Percentiles rank a stretch among this genome's conserved stretches.
phyloP scores from a whole-genome alignment of 2,113 vertebrate genomes.

The Cromileptes altivelis region DNA sequence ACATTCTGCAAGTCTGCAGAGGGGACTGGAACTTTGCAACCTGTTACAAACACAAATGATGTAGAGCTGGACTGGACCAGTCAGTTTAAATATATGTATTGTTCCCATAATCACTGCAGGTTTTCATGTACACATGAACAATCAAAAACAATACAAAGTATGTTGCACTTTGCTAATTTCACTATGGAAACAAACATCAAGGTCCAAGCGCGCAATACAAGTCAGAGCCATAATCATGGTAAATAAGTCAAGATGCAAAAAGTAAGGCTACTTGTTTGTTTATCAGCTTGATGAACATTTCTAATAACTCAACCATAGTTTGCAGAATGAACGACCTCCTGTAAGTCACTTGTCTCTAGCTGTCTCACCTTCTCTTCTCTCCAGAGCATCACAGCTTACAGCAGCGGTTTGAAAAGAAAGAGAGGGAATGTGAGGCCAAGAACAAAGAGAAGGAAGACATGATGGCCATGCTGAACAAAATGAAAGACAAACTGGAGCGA shows the following conservation, averaged over 20 bases:
- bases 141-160: background rate
- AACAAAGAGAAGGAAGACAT: conserved; percentile 97
- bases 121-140: background rate
- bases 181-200: background rate
- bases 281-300: no score
- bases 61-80: background rate
- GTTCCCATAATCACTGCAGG: background rate
- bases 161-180: background rate
- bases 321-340: background rate
- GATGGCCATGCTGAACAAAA: conserved; percentile 95
- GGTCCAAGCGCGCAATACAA: background rate
- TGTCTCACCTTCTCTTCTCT: background rate
- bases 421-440: conserved; percentile 94
- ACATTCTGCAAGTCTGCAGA: background rate
- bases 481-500: conserved; percentile 97
- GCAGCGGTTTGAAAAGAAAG: conserved; percentile 95
- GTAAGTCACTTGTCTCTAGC: background rate
- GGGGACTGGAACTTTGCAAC: background rate
- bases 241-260: background rate
- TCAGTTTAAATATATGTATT: background rate
- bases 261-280: no score
- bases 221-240: background rate
- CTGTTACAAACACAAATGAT: background rate
- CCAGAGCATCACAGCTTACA: conserved; percentile 94
- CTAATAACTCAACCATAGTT: background rate